Evolutionary conservation across 1,140 invertebrate species (phyloP), one percentile per base, ranked within the genome.

Genomic region (Heterodera schachtii): DNA sequence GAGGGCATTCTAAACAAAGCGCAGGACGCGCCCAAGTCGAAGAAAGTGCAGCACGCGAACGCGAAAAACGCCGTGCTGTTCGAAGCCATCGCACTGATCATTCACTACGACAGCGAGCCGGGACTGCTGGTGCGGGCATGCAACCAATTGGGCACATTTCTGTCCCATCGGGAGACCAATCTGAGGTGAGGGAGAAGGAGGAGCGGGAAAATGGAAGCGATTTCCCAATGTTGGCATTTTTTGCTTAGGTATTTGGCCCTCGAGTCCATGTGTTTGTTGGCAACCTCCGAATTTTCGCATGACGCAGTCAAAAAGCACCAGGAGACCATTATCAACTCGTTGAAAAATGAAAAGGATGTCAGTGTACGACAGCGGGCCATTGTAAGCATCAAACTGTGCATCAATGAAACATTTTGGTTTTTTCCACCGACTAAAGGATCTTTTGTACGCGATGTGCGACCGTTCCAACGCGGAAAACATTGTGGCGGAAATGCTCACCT

Each of bases 361-460:
- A 98, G 96, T 81, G 97, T 99, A 1, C 93, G 98, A 81, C 98
- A 99, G 89, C 94, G 97, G 90, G 98, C 98, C 71, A 97, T 99
- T 2, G 77, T 78, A 9, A 19, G 57, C 46, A 31, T 13, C 60
- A 67, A 47, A 46, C 13, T 13, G 64, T 21, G 16, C 19, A 13
- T 78, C 69, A 16, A n/a, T 64, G 13, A 41, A 69, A 77, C 67
- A 21, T 3, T 31, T n/a, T 71, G 7, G 21, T 7, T 31, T 66
- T n/a, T n/a, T 57, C 67, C 49, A 8, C 49, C 49, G 6, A 8
- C 49, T 52, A 52, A 0, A 78, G 77, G 98, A 99, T 92, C 92
- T 99, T n/a, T 91, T 99, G 0, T 99, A 99, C 91, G 98, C 98
- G 19, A 99, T 99, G 97, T 99, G 98, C 92, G 98, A 99, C 91